Base-by-base conservation (phyloP, 2,888 invertebrate species). In the Drosophila stalkeri region DNA sequence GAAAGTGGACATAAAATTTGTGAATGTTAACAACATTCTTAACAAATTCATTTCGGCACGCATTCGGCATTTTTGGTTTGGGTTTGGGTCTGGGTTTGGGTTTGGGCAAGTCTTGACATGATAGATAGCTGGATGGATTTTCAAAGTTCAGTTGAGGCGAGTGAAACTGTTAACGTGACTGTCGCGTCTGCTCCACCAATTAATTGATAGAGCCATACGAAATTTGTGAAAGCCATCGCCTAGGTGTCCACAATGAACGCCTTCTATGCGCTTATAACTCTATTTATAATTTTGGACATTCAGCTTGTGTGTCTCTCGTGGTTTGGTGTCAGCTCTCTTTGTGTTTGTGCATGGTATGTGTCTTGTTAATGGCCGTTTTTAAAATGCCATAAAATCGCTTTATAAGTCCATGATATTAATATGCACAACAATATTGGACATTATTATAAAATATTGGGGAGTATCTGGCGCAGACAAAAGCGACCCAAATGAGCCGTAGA, bases 201-300 rank as follows among this genome's bases (percentile, higher is more conserved):
- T 90, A 87, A 90, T 87, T 87, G 87, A 90, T 87, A 78, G 77
- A 56, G 75, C 63, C 86, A 81, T 77, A 81, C 86, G 89, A 89
- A 89, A 90, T 82, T 90, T 89, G 90, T 90, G 90, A 87, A 87
- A 90, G 87, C 90, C 77, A 47, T 84, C 90, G 89, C 87, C 88
- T 72, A 55, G 68, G 64, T 65, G 69, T 59, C 60, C 75, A 90
- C 89, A 89, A 90, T 80, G 72, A 74, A 70, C 66, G 72, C 71
- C 87, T 80, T 80, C 87, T 86, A 86, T 88, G 81, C 56, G 76
- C 88, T 86, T 90, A 89, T 84, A 89, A 86, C 90, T 86, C 85
- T 81, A 86, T 86, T 90, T 90, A 86, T 84, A 80, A 89, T 86
- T 76, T 71, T 47, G 43, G 67, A 60, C 75, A 70, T 65, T 66